These are phyloP conservation scores for Chloromyia formosa DNA, from an alignment of 2,888 invertebrate species.

Conservation along the genomic window DNA sequence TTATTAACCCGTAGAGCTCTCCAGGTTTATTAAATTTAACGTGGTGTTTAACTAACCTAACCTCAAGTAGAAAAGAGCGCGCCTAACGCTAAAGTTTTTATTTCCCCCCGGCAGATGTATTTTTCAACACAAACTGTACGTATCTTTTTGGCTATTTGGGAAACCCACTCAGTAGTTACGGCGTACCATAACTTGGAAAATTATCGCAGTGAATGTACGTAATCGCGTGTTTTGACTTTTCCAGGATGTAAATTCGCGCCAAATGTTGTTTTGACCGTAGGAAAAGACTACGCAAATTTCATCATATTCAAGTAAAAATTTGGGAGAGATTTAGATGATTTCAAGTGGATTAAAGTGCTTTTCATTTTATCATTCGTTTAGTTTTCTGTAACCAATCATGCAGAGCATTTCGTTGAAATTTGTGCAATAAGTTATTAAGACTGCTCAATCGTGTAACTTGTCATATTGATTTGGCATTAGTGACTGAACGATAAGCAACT, in stretches of 20 bases:
- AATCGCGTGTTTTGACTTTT: conserved; percentile 26
- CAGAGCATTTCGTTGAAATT: conserved; percentile 13
- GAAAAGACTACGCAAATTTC: conserved; percentile 9
- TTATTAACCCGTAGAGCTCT: too few relatives aligned
- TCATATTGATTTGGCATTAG: too few relatives aligned
- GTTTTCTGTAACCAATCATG: conserved; percentile 6
- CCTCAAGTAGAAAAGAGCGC: too few relatives aligned
- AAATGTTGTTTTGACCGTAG: conserved; percentile 1
- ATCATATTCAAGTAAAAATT: neutral
- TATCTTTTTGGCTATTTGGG: neutral
- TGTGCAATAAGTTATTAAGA: neutral
- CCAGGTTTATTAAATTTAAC: too few relatives aligned
- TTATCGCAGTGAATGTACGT: conserved; percentile 24
- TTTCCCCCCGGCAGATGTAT: too few relatives aligned
- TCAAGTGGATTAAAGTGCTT: conserved; percentile 19
- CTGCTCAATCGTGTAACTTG: too few relatives aligned
- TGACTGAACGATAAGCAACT: too few relatives aligned
- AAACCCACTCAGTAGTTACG: conserved; percentile 9
- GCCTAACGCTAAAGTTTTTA: too few relatives aligned
- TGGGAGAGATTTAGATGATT: conserved; percentile 13
- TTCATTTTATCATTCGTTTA: conserved; percentile 3
- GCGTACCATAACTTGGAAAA: conserved; percentile 22
- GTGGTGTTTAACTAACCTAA: too few relatives aligned
- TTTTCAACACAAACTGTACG: conserved; percentile 5
- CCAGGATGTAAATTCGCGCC: conserved; percentile 36